phyloP scores from a whole-genome alignment of 2,888 invertebrate genomes.

The Trachelus tabidus region DNA sequence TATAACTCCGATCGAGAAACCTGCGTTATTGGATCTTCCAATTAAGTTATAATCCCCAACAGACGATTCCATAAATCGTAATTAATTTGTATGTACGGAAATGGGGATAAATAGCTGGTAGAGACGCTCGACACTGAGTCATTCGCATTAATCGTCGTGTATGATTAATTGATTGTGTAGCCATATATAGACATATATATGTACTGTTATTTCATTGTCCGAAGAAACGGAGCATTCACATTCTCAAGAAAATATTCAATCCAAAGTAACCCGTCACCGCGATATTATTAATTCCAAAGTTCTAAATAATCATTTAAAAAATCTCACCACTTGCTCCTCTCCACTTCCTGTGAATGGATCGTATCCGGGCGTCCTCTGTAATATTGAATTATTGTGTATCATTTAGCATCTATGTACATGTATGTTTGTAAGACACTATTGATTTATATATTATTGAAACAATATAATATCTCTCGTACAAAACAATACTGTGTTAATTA shows the following conservation, averaged over 20 bases:
- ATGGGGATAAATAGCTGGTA: neutral
- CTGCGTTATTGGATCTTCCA: neutral
- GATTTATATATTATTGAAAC: slow-evolving; percentile 47
- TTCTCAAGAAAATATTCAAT: neutral
- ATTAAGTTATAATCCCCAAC: neutral
- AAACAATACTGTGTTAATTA: slow-evolving; percentile 22
- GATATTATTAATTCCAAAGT: neutral
- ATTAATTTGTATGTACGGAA: neutral
- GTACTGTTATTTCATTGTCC: neutral
- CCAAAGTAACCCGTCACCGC: neutral
- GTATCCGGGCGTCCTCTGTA: slow-evolving; percentile 5
- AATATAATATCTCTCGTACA: slow-evolving; percentile 41
- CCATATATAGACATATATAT: neutral
- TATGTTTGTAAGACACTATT: slow-evolving; percentile 54
- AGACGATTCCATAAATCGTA: neutral
- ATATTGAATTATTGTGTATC: slow-evolving; percentile 46
- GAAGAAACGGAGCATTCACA: neutral
- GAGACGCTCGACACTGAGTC: neutral
- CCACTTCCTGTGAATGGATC: neutral
- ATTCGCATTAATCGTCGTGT: neutral
- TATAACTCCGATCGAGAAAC: neutral
- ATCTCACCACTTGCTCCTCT: neutral
- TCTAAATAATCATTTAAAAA: neutral
- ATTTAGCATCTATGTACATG: slow-evolving; percentile 50
- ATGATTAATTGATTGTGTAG: neutral